Evolutionary conservation across 2,888 invertebrate genomes (phyloP), one percentile per base, ranked within the genome.

Genomic region (Hydroisotoma schaefferi): DNA sequence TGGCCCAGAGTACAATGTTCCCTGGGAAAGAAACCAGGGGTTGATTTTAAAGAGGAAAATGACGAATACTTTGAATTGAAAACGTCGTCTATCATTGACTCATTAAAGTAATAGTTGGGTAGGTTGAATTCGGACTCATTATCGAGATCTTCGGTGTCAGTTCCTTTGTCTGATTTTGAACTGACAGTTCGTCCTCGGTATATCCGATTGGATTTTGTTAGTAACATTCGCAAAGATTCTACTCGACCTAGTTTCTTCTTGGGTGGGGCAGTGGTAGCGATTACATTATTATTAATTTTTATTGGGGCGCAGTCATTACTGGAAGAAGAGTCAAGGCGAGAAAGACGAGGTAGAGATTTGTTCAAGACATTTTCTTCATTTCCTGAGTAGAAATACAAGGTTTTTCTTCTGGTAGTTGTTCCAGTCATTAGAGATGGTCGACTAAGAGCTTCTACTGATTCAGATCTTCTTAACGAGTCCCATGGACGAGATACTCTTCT

Each of bases 381-480:
- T 25, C 60, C 63, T 2, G 56, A 63, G n/a, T 60, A 56, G 51
- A 68, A 67, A 52, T 69, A 64, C 22, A 71, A 44, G 2, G 71
- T 70, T 60, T 67, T 68, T 25, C 63, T 57, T 29, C 65, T 25
- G 25, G 55, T 67, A 5, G 20, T 40, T 40, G 40, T 40, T 18
- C n/a, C 15, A 49, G 58, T 52, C 38, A 61, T 80, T 10, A 37
- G 37, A 4, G 40, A 15, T 22, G 51, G 37, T 52, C 37, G n/a
- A 12, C 51, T 33, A 22, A 52, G 37, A 6, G 15, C 74, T 72
- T 84, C 84, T 1, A 80, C 79, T 43, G 82, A 82, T 68, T 84
- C 83, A 57, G 81, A 80, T 57, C 82, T 77, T 73, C 81, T 82
- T 61, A 84, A 74, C 70, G 83, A 81, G 63, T 83, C 83, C 81